Evolutionary conservation across 1,140 invertebrate species (phyloP), one percentile per base, ranked within the genome.

Genomic region (Doryteuthis pealeii): DNA sequence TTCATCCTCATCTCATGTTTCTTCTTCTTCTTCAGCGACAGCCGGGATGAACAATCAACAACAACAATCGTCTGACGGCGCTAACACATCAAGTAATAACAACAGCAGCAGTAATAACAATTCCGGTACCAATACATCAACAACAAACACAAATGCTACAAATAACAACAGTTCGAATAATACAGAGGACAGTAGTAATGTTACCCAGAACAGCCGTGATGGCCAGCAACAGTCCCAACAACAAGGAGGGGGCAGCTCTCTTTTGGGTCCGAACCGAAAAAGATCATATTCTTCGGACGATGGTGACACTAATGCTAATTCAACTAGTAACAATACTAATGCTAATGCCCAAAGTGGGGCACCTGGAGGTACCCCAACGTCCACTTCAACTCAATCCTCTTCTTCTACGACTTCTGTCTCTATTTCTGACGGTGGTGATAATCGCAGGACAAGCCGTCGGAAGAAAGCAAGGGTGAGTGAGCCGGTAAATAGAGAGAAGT

Each of bases 381-480:
- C 54, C 12, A 15, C 54, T 6, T 62, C 54, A 14, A 6, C 54
- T 62, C 12, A 12, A 6, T 6, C 6, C 5, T 62, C 54, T 18
- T n/a, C 26, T 22, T 62, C 54, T 28, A 15, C 54, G 22, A n/a
- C 54, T 22, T 62, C 54, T 62, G 54, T 62, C 22, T 62, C 54
- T 22, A 62, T 62, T 62, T 62, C 30, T 49, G 71, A 72, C 45
- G 71, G 54, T 22, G 43, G 14, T 30, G 71, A 45, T 62, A 26
- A 26, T 14, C 71, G 54, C 14, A 33, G 71, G 15, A 72, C 43
- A 31, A 72, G 71, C 45, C 43, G 71, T 33, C 43, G 71, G 49
- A 72, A 72, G 71, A 72, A 72, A 32, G 32, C 71, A 49, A 72
- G 54, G 71, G 71, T 72, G 54, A 68, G 66, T 68, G 30, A 68